Conservation (phyloP, 2,113 vertebrate genomes). For the Cebidichthys violaceus region DNA sequence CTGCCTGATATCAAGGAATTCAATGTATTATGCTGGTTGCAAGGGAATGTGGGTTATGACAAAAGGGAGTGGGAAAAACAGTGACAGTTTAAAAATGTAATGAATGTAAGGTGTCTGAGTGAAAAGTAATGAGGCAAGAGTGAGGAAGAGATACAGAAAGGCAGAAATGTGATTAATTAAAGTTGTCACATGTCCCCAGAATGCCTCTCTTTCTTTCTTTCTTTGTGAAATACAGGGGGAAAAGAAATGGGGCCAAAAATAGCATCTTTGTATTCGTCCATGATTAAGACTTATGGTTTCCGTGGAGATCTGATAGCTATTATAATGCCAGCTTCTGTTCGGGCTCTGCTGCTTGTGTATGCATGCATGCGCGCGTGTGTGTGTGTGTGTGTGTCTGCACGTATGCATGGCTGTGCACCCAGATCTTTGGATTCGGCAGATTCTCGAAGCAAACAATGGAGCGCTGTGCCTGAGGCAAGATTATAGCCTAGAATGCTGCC, state of each 20-base stretch:
- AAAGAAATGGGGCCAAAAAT: conserved; percentile 77
- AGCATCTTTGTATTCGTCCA: conserved; percentile 71
- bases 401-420: conserved; percentile 35
- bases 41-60: neutral
- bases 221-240: conserved; percentile 39
- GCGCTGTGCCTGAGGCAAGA: conserved; percentile 77
- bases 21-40: neutral
- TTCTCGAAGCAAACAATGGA: conserved; percentile 78
- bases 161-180: conserved; percentile 50
- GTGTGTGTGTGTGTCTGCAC: conserved; percentile 38
- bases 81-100: conserved; percentile 31
- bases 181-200: conserved; percentile 66
- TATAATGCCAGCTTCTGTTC: conserved; percentile 82
- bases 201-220: conserved; percentile 53
- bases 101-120: conserved; percentile 32
- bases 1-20: neutral
- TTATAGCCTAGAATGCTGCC: conserved; percentile 65
- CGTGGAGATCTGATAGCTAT: conserved; percentile 66
- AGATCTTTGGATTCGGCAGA: conserved; percentile 76
- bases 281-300: conserved; percentile 70
- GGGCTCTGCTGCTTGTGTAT: conserved; percentile 40
- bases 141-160: neutral
- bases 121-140: conserved; percentile 27
- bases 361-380: conserved; percentile 25
- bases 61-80: neutral